Percentiles rank a stretch among this genome's conserved stretches.
These are phyloP conservation scores for Cyaniris semiargus DNA, from an alignment of 2,888 invertebrate genomes.

Conservation along the genomic window DNA sequence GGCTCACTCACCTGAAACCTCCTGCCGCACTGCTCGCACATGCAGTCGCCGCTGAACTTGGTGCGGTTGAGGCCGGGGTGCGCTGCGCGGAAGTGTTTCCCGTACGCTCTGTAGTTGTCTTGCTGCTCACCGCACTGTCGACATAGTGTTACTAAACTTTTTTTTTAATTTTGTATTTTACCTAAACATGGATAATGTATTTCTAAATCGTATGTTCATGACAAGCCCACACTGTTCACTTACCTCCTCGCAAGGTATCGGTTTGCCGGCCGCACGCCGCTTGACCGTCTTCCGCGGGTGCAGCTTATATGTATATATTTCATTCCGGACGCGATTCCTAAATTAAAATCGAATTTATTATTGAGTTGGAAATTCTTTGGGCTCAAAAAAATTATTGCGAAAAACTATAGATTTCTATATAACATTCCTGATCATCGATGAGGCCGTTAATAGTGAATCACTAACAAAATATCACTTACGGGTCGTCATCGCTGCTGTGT, in stretches of 20 bases:
- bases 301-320: conserved; percentile 34
- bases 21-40: conserved; percentile 12
- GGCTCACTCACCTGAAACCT: not conserved
- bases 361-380: conserved; percentile 42
- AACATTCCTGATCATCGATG: too few species aligned
- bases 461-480: not conserved
- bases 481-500: conserved; percentile 26
- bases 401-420: too few species aligned
- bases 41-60: conserved; percentile 24
- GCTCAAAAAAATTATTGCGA: too few species aligned
- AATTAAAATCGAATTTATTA: too few species aligned
- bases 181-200: too few species aligned
- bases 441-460: not conserved
- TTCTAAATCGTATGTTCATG: too few species aligned
- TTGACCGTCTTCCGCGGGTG: conserved; percentile 38
- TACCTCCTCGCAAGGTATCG: too few species aligned
- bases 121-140: conserved; percentile 12
- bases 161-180: too few species aligned
- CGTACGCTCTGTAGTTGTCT: conserved; percentile 24
- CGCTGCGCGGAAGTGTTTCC: conserved; percentile 4
- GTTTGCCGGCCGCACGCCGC: conserved; percentile 8
- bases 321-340: conserved; percentile 48
- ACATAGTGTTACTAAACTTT: not conserved
- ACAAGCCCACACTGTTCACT: too few species aligned
- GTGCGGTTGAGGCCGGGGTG: conserved; percentile 22